Evolutionary conservation across 2,113 vertebrate genomes (phyloP), one percentile per base, ranked within the genome.

Genomic region (Cebus imitator): DNA sequence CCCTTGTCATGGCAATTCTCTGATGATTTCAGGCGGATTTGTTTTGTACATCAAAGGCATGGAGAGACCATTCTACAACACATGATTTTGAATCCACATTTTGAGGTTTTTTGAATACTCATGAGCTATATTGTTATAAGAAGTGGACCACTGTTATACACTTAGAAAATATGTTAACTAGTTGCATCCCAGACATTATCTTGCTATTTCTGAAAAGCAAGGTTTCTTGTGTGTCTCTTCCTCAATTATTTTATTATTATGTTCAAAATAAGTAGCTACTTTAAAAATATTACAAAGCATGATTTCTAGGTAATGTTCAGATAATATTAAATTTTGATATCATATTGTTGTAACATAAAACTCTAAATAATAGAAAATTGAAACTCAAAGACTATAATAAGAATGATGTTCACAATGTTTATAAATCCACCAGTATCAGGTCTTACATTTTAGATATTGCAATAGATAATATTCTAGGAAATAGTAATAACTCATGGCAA

Each of bases 41-140:
- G 92, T 98, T 98, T 99, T 99, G 97, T 98, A 98, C 98, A 98
- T 99, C 99, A 99, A 98, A 99, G 98, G 93, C 98, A 98, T 98
- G 43, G 98, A 99, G 98, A 97, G 98, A 97, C 98, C 98, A 97
- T 96, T 98, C 96, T 89, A 76, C 91, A 94, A 92, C 92, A 97
- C 95, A 72, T 92, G 94, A 92, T 98, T 98, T 98, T 96, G 97
- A 97, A 96, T 97, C 91, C 23, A 96, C 97, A 97, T 97, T 98
- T 98, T 98, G 98, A 99, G 98, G 98, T 98, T 97, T 98, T 66
- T 95, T 96, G 98, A 98, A 98, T 98, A 98, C 98, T 96, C 98
- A 98, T 93, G 97, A 98, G 98, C 95, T 94, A 73, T 82, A 92
- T 97, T 97, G 92, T 93, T 98, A 21, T 45, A 91, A 97, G 81